A percentile compares a stretch with the other conserved stretches of the same genome.
phyloP scores from a whole-genome alignment of 2,797 vertebrate genomes.

The Enoplosus armatus region DNA sequence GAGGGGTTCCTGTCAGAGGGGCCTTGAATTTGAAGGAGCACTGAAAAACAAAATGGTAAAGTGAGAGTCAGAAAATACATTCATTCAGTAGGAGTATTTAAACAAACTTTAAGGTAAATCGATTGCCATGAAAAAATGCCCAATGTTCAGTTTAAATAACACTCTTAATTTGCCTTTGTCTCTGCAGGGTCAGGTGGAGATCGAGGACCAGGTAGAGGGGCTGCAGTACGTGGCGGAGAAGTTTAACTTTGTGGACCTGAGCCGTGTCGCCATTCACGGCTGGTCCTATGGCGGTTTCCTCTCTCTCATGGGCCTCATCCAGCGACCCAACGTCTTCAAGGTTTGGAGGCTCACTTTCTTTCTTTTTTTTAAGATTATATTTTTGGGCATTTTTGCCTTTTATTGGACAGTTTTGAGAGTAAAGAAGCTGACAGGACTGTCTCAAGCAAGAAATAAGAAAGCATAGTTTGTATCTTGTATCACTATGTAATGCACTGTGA shows the following conservation, averaged over 20 bases:
- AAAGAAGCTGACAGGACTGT: too few relatives aligned
- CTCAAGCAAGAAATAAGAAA: neutral
- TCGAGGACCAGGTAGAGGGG: slow-evolving; percentile 98
- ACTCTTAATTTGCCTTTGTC: neutral
- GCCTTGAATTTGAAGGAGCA: slow-evolving; percentile 95
- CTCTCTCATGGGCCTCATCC: slow-evolving; percentile 98
- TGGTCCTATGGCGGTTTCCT: slow-evolving; percentile 98
- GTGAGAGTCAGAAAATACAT: neutral
- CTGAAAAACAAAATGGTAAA: slow-evolving; percentile 98
- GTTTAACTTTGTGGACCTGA: slow-evolving; percentile 96
- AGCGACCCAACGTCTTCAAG: slow-evolving; percentile 96
- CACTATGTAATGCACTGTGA: neutral
- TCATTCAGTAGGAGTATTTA: neutral
- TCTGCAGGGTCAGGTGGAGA: slow-evolving; percentile 96
- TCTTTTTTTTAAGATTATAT: too few relatives aligned
- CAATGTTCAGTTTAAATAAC: neutral
- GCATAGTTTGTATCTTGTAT: neutral
- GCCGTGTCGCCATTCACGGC: slow-evolving; percentile 95
- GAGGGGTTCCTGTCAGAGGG: slow-evolving; percentile 95
- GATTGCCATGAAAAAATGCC: neutral
- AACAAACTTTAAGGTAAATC: neutral
- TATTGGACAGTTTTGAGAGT: too few relatives aligned
- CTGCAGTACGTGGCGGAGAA: slow-evolving; percentile 95
- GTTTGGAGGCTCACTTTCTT: slow-evolving; percentile 82
- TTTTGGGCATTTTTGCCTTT: too few relatives aligned